Base-by-base conservation (phyloP, 2,888 invertebrate species). In the Trichopoda pennipes region DNA sequence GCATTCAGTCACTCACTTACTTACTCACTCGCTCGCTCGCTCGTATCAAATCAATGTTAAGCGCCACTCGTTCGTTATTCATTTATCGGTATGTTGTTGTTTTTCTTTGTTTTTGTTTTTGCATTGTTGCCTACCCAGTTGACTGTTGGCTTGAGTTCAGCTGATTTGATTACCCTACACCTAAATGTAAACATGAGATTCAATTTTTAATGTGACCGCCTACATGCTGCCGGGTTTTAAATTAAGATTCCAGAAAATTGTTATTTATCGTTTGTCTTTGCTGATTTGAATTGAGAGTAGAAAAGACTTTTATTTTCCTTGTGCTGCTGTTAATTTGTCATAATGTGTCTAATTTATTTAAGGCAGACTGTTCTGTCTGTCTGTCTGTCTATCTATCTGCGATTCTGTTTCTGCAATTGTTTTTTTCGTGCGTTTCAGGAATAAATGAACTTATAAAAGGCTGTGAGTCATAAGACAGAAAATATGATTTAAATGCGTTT, bases 31-130 rank as follows among this genome's bases (percentile, higher is more conserved):
- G 72, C 32, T 78, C 79, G 28, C 55, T 79, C 79, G 28, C 55
- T 79, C 78, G 66, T 72, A 79, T 14, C 72, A 81, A 81, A 77
- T 81, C 73, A 77, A 73, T 81, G 77, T 73, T 81, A 73, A 81
- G 81, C 81, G 81, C 81, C 81, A 77, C 81, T 81, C 80, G 80
- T 79, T 49, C n/a, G 63, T 78, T 44, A 73, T 47, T 47, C 53
- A 77, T 66, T 66, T 58, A 66, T 49, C 66, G 58, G 58, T 38
- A 42, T 19, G 12, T 38, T 38, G 3, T 28, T 16, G 6, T 55
- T 42, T 68, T 8, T 44, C 47, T 35, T 16, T 55, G 16, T 70
- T 17, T 49, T 28, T 2, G 8, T 28, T 44, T 42, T 74, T 51
- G 58, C 28, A 16, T 74, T 21, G 51, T 38, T 51, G 56, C 14